Percentiles rank a stretch among this genome's conserved stretches.
phyloP scores from a whole-genome alignment of 2,888 invertebrate genomes.

The Pogonocherus hispidulus region DNA sequence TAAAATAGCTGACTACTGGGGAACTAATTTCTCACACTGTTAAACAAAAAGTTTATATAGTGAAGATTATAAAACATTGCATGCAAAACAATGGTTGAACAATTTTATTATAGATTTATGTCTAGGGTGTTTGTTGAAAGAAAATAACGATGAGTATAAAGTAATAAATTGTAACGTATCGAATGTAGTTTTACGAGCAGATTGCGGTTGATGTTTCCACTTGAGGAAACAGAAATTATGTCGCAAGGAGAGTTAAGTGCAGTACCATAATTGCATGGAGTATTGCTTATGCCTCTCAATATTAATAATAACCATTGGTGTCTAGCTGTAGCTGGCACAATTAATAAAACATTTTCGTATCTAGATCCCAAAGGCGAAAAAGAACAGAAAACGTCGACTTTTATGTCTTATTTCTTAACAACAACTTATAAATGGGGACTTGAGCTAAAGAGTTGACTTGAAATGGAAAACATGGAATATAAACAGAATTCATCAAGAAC shows the following conservation, averaged over 20 bases:
- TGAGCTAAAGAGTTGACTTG: not conserved
- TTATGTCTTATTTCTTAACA: conserved; percentile 8
- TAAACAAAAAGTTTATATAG: not conserved
- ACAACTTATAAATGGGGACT: conserved; percentile 1
- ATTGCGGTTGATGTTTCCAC: not conserved
- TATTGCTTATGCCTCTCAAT: not conserved
- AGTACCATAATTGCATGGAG: conserved; percentile 5
- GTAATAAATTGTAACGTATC: conserved; percentile 6
- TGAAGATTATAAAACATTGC: conserved; percentile 1
- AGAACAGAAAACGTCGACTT: not conserved
- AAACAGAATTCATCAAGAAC: no score
- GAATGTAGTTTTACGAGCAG: conserved; percentile 1
- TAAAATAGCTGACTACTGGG: not conserved
- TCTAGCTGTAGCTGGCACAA: conserved; percentile 4
- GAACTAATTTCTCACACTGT: conserved; percentile 1
- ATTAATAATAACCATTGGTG: conserved; percentile 8
- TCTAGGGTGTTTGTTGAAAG: not conserved
- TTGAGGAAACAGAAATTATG: not conserved
- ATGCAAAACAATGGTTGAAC: conserved; percentile 11
- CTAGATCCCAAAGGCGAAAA: conserved; percentile 3
- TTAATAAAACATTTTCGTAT: conserved; percentile 3
- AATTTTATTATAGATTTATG: conserved; percentile 18
- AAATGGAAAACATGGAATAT: not conserved
- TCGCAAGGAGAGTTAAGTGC: not conserved
- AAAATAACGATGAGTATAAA: not conserved